These are phyloP conservation scores for Ceyx cyanopectus DNA, from an alignment of 2,113 vertebrate genomes.

Conservation along the genomic window DNA sequence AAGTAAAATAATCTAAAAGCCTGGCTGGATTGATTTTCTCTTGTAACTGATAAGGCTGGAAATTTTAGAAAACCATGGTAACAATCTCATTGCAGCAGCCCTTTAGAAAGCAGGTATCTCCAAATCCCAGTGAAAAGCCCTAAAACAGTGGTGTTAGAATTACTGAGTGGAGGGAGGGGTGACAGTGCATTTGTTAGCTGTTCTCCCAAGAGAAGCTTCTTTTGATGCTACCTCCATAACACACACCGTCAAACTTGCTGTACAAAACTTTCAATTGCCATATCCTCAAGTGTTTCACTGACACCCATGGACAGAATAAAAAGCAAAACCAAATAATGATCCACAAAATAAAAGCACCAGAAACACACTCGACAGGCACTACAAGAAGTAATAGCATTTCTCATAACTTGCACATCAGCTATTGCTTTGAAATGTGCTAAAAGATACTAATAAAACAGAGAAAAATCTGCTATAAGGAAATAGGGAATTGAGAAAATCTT, in stretches of 20 bases:
- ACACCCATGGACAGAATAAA: background rate
- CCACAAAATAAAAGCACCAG: background rate
- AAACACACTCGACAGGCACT: background rate
- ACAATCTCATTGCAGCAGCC: background rate
- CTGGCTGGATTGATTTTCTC: background rate
- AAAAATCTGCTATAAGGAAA: background rate
- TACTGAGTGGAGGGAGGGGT: background rate
- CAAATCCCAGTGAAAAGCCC: background rate
- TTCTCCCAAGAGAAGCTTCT: background rate
- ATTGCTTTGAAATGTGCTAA: background rate
- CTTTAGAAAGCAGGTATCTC: background rate
- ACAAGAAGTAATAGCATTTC: background rate
- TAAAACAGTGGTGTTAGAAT: background rate
- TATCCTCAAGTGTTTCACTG: background rate
- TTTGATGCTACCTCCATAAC: background rate
- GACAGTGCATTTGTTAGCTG: background rate
- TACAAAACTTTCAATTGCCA: background rate
- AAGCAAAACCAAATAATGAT: background rate
- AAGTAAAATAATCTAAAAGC: background rate
- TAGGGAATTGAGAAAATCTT: background rate
- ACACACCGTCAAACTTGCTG: background rate
- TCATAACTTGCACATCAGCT: background rate
- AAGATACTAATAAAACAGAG: background rate
- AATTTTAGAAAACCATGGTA: slow-evolving; percentile 1
- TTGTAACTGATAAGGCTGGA: background rate